Base-by-base conservation (phyloP, 2,888 invertebrate species). In the Hesperia comma region DNA sequence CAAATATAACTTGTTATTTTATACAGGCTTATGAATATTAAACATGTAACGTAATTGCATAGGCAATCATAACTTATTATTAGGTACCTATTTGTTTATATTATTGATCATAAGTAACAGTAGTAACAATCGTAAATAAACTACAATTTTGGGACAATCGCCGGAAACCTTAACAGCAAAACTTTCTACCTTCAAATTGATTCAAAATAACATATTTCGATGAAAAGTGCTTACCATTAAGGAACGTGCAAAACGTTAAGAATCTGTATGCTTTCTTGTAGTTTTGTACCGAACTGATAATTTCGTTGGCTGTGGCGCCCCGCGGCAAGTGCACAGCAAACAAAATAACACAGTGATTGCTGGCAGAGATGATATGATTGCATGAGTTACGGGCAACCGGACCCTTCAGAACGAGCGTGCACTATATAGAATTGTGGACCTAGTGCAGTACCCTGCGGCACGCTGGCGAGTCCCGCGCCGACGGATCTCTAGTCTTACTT, bases 301-400 rank as follows among this genome's bases (percentile, higher is more conserved):
- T 88, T 88, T 79, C 79, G 81, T 74, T 73, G 75, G 77, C 69
- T 69, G 71, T 69, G 72, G 68, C 67, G 63, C 75, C 86, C 82
- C 71, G 76, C 71, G 82, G 83, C 84, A 77, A 78, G 77, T 74
- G 75, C 74, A 82, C 77, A 76, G 82, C 83, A 87, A 88, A 89
- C 87, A 88, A 84, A 86, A 85, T 86, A 80, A 83, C 81, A 72
- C 75, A 75, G 81, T 87, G 88, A 90, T 90, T 87, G 84, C 84
- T 72, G 74, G 77, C 76, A 69, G 72, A 78, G 83, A 83, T 79
- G 82, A 80, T 80, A 82, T 80, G 83, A 82, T 83, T 82, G 83
- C 81, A 74, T 75, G 78, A 76, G 69, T 75, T 72, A 75, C 74
- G 67, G 70, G 69, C 72, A 66, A 67, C 69, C 64, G 63, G 66